These are phyloP conservation scores for Microctenopoma lineatum DNA, from an alignment of 2,797 vertebrate genomes.

Conservation along the genomic window DNA sequence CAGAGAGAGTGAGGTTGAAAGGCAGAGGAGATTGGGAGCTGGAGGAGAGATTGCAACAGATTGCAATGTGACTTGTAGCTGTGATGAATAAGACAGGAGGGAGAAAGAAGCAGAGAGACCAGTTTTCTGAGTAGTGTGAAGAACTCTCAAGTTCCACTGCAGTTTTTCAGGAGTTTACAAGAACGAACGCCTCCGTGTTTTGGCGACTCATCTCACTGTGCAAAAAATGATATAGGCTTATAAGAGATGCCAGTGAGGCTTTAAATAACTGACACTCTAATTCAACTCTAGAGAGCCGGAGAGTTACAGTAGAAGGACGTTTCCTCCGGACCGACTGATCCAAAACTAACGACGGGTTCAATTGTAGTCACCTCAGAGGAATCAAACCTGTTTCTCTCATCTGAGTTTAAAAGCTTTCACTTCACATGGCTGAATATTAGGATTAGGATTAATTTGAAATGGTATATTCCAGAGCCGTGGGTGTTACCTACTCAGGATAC, in stretches of 20 bases:
- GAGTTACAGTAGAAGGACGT: slow-evolving; percentile 9
- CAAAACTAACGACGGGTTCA: slow-evolving; percentile 55
- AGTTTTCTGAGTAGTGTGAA: slow-evolving; percentile 9
- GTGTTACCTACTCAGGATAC: slow-evolving; percentile 78
- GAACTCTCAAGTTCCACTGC: slow-evolving; percentile 24
- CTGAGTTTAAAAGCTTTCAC: slow-evolving; percentile 41
- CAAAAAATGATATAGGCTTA: slow-evolving; percentile 57
- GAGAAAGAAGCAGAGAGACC: slow-evolving; percentile 14
- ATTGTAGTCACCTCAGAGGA: slow-evolving; percentile 20
- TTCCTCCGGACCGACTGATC: slow-evolving; percentile 21
- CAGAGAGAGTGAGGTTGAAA: slow-evolving; percentile 36
- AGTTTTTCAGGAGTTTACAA: slow-evolving; percentile 51
- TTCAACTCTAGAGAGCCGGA: slow-evolving; percentile 41
- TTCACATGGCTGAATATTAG: slow-evolving; percentile 47
- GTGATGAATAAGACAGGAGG: slow-evolving; percentile 34
- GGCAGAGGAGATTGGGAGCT: slow-evolving; percentile 25
- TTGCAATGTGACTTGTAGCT: slow-evolving; percentile 9
- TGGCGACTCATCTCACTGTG: slow-evolving; percentile 53
- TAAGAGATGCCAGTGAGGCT: slow-evolving; percentile 30
- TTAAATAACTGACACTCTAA: slow-evolving; percentile 55
- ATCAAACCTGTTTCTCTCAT: slow-evolving; percentile 21
- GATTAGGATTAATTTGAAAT: slow-evolving; percentile 63
- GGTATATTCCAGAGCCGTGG: slow-evolving; percentile 64
- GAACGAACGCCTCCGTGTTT: slow-evolving; percentile 48
- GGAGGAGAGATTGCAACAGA: not conserved